Evolutionary conservation across 1,140 invertebrate genomes (phyloP).

Genomic region (Streblospio benedicti): DNA sequence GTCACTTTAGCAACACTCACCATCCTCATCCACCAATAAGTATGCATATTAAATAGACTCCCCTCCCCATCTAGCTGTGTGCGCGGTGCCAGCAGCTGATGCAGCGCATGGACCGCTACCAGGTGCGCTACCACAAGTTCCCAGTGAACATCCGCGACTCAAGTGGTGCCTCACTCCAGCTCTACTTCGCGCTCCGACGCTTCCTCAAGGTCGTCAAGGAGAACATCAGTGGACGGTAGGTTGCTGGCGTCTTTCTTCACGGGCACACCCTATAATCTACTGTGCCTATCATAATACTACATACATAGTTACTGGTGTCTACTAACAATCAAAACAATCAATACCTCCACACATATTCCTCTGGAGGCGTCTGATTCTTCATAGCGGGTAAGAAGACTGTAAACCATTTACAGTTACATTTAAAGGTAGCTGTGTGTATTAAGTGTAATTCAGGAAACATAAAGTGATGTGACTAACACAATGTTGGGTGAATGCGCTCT

Average conservation of each 20-base stretch:
- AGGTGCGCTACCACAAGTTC: constrained; percentile 32
- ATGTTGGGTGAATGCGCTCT: no score
- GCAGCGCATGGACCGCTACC: constrained; percentile 35
- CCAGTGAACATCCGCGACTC: constrained; percentile 30
- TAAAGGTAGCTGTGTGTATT: no score
- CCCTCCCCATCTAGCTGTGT: no score
- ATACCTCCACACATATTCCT: background rate
- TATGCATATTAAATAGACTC: no score
- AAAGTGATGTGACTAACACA: no score
- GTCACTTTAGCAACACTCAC: constrained; percentile 24
- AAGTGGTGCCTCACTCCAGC: constrained; percentile 26
- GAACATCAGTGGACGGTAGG: constrained; percentile 22
- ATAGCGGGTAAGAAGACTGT: no score
- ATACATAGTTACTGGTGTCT: background rate
- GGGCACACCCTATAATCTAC: background rate
- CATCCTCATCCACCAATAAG: no score
- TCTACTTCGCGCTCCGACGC: constrained; percentile 30
- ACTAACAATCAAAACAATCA: background rate
- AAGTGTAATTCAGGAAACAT: no score
- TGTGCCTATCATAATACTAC: background rate
- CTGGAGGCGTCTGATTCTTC: no score
- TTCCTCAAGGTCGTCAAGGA: constrained; percentile 26
- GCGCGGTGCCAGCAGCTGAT: constrained; percentile 26
- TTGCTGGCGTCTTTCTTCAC: background rate
- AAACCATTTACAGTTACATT: no score